Conservation (phyloP, 2,888 invertebrate genomes). For the Danaus chrysippus region DNA sequence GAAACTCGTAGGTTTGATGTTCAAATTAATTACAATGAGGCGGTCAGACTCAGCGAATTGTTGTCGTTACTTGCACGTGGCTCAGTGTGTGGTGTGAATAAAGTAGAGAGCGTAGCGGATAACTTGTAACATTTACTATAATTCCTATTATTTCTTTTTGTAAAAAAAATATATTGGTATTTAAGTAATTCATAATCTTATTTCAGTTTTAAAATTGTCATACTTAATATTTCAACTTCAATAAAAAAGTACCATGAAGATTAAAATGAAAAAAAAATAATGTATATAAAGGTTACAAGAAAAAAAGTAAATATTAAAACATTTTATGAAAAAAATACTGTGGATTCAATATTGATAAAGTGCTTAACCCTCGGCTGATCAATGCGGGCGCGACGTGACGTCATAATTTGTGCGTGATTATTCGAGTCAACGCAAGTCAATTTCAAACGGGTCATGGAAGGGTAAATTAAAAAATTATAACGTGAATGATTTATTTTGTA, state of each 20-base stretch:
- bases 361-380: slow-evolving; percentile 50
- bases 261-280: too few species aligned
- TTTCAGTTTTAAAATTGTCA: too few species aligned
- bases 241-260: too few species aligned
- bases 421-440: slow-evolving; percentile 35
- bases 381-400: slow-evolving; percentile 47
- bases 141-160: too few species aligned
- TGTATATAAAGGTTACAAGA: too few species aligned
- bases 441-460: slow-evolving; percentile 32
- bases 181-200: too few species aligned
- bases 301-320: neutral
- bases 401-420: slow-evolving; percentile 42
- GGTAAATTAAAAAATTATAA: slow-evolving; percentile 1
- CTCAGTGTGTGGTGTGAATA: slow-evolving; percentile 20
- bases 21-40: slow-evolving; percentile 67
- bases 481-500: neutral
- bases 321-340: slow-evolving; percentile 13
- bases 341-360: slow-evolving; percentile 33
- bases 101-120: slow-evolving; percentile 23
- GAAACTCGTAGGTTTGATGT: slow-evolving; percentile 39
- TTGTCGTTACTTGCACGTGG: slow-evolving; percentile 66
- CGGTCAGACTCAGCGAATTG: slow-evolving; percentile 49
- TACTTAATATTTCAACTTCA: too few species aligned
- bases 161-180: too few species aligned
- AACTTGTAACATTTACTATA: too few species aligned